Evolutionary conservation across 2,113 vertebrate genomes (phyloP).

Genomic region (Carlito syrichta): DNA sequence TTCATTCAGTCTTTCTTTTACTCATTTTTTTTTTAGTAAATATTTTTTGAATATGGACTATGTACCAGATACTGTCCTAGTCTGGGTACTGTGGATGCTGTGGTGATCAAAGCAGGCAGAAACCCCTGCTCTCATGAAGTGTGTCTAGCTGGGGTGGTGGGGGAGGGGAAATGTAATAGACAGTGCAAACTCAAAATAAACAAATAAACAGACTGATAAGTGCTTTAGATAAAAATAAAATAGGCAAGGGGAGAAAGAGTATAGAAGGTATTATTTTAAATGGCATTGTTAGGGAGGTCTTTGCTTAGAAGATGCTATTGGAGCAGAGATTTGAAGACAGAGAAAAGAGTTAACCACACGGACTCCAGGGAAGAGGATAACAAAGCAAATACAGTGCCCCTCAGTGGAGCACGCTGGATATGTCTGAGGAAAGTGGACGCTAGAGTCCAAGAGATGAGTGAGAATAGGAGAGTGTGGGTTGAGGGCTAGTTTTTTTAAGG

Average conservation of each 20-base stretch:
- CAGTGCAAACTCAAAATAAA: background rate
- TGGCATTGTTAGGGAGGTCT: background rate
- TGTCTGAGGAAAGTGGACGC: background rate
- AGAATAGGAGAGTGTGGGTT: background rate
- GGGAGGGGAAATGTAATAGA: no score
- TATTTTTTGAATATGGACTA: background rate
- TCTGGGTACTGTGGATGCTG: background rate
- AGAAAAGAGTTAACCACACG: background rate
- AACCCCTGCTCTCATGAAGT: background rate
- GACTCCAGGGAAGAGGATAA: background rate
- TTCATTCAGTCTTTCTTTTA: background rate
- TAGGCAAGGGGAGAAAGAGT: background rate
- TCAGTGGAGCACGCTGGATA: background rate
- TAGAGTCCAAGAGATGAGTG: background rate
- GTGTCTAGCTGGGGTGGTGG: background rate
- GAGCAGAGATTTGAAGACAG: background rate
- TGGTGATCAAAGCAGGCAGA: background rate
- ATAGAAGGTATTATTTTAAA: background rate
- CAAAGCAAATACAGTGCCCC: background rate
- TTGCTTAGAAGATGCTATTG: background rate
- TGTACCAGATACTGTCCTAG: background rate
- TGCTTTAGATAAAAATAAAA: background rate
- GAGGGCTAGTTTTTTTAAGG: background rate
- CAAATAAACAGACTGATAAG: background rate
- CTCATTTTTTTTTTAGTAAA: background rate